These are phyloP conservation scores for Columba janthina DNA, from an alignment of 2,113 vertebrate genomes.

Conservation along the genomic window DNA sequence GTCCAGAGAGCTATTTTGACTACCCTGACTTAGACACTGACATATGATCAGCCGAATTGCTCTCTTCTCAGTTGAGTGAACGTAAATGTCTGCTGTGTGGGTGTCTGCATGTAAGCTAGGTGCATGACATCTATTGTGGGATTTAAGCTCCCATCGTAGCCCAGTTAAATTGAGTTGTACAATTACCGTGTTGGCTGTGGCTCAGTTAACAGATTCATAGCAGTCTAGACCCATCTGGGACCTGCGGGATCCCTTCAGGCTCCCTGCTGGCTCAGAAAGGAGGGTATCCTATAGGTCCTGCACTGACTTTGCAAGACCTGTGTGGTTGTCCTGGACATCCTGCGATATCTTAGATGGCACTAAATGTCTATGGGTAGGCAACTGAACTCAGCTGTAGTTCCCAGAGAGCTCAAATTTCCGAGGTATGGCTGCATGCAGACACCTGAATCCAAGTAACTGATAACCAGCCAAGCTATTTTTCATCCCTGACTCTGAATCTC, in stretches of 20 bases:
- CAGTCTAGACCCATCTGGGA: not conserved
- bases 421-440: not conserved
- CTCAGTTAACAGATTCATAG: not conserved
- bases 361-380: not conserved
- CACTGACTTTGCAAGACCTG: not conserved
- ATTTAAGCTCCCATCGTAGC: not conserved
- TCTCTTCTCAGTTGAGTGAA: not conserved
- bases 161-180: not conserved
- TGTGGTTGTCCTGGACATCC: not conserved
- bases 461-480: not conserved
- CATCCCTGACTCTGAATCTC: not conserved
- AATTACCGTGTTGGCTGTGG: not conserved
- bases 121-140: not conserved
- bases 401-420: not conserved
- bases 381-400: not conserved
- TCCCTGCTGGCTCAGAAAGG: not conserved
- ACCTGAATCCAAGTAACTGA: not conserved
- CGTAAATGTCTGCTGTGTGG: not conserved
- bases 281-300: not conserved
- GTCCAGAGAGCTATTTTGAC: not conserved
- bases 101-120: not conserved
- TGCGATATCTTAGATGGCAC: not conserved
- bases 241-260: fast-evolving
- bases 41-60: not conserved
- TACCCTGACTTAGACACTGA: not conserved